Evolutionary conservation across 37 sponge, comb jelly and placozoan genomes (phyloP).

Genomic region (Chondrosia reniformis): DNA sequence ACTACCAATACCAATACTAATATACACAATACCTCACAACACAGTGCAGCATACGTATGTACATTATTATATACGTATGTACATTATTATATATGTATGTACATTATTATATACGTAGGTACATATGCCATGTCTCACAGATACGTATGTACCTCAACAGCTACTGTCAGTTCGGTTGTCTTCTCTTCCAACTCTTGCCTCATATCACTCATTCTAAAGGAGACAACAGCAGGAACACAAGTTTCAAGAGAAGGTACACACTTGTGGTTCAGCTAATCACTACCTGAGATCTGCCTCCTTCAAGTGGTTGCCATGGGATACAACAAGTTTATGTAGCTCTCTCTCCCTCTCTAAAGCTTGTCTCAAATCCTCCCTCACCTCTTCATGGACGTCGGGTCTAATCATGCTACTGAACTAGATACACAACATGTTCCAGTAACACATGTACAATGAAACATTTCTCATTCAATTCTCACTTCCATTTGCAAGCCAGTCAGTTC

Average conservation of each 20-base stretch:
- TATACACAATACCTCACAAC: not conserved
- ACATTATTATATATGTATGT: not conserved
- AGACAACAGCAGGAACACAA: too few relatives aligned
- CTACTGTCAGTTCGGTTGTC: too few relatives aligned
- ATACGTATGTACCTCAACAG: not conserved
- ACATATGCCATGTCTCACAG: not conserved
- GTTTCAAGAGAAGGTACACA: not conserved
- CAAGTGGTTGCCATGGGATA: not conserved
- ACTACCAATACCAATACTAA: too few relatives aligned
- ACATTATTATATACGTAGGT: not conserved
- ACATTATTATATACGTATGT: not conserved
- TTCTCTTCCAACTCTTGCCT: too few relatives aligned
- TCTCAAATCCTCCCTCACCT: not conserved
- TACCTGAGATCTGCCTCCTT: not conserved
- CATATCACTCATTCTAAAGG: too few relatives aligned
- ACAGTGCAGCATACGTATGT: not conserved
- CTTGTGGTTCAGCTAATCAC: too few relatives aligned
- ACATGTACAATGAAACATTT: too few relatives aligned
- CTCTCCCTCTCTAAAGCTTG: constrained; percentile 1
- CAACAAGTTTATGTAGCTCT: not conserved
- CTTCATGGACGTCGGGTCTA: not conserved
- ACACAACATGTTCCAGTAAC: not conserved
- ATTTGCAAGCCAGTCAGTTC: too few relatives aligned
- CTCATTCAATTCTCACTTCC: too few relatives aligned
- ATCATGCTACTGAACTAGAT: not conserved